phyloP scores from a whole-genome alignment of 2,113 vertebrate genomes.

The Hippocampus barbouri region DNA sequence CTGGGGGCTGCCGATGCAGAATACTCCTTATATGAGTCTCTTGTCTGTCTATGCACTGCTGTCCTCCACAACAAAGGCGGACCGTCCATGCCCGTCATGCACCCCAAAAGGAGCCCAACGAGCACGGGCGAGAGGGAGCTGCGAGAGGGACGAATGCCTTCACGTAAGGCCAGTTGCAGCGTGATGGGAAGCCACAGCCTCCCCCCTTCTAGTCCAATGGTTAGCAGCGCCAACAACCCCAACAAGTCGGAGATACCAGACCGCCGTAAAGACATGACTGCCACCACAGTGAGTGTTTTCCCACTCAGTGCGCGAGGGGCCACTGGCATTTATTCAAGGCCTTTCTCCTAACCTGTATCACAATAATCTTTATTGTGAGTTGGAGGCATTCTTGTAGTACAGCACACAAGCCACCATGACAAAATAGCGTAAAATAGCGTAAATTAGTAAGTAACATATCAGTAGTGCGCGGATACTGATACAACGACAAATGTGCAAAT shows the following conservation, averaged over 20 bases:
- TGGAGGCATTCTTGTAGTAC: too few species aligned
- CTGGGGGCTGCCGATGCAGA: conserved; percentile 25
- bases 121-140: conserved; percentile 82
- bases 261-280: conserved; percentile 83
- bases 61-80: conserved; percentile 77
- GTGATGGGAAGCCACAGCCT: conserved; percentile 79
- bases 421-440: too few species aligned
- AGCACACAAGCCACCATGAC: too few species aligned
- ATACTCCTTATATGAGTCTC: conserved; percentile 61
- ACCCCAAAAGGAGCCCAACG: conserved; percentile 88
- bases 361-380: not conserved
- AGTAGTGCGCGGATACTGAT: too few species aligned
- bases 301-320: not conserved
- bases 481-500: too few species aligned
- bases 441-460: too few species aligned
- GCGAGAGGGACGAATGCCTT: conserved; percentile 82
- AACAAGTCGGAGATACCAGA: conserved; percentile 93
- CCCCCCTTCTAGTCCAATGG: conserved; percentile 91
- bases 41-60: conserved; percentile 59
- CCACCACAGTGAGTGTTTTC: conserved; percentile 76
- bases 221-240: conserved; percentile 92
- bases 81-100: conserved; percentile 82
- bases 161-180: conserved; percentile 83
- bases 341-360: not conserved
- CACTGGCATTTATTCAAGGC: not conserved